Percentiles rank a stretch among this genome's conserved stretches.
Evolutionary conservation across 2,113 vertebrate genomes (phyloP).

Genomic region (Leucopternis melanops): DNA sequence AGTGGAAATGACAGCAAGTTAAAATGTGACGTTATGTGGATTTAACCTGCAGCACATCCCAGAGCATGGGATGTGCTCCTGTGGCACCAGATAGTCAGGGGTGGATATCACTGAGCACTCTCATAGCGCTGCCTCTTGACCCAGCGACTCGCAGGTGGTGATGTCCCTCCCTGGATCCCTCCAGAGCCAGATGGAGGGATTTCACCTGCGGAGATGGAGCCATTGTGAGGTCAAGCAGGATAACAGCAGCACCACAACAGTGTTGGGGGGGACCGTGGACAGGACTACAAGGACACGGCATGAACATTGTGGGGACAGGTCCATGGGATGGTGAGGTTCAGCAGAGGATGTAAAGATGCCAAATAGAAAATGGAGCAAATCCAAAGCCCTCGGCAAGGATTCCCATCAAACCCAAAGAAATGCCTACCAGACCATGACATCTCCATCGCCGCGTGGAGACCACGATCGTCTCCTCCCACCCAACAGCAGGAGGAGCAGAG

Average conservation of each 20-base stretch:
- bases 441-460: accelerated
- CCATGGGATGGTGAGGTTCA: neutral
- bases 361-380: neutral
- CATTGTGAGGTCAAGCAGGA: neutral
- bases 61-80: neutral
- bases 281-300: neutral
- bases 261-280: neutral
- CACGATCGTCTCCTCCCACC: accelerated
- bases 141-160: neutral
- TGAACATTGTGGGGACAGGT: neutral
- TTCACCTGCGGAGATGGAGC: neutral
- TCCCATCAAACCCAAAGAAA: neutral
- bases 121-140: neutral
- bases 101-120: neutral
- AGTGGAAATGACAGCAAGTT: neutral
- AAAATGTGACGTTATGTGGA: neutral
- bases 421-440: neutral
- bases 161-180: neutral
- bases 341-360: neutral
- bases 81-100: neutral
- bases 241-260: neutral
- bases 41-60: neutral
- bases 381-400: neutral
- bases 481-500: neutral
- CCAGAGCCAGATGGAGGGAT: neutral